Evolutionary conservation across 2,888 invertebrate species (phyloP).

Genomic region (Halictus quadricinctus): DNA sequence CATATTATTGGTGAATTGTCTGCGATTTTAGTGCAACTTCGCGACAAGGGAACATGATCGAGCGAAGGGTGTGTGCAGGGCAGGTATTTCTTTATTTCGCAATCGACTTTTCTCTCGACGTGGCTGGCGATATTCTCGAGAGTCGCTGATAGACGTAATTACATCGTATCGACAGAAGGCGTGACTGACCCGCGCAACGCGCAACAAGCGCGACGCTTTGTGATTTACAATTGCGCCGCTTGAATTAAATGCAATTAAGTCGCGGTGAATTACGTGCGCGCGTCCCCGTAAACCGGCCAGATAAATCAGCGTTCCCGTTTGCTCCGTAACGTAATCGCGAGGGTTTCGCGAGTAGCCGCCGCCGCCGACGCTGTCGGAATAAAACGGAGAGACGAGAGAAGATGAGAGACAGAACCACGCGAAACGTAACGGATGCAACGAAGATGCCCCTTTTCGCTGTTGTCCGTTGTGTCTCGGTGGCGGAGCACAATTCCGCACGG

Average conservation of each 20-base stretch:
- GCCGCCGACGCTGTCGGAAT: neutral
- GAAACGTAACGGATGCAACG: neutral
- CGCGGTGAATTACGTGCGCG: constrained; percentile 74
- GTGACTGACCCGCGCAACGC: constrained; percentile 75
- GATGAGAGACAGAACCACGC: neutral
- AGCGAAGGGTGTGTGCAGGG: neutral
- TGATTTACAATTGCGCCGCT: constrained; percentile 77
- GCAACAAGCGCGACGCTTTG: constrained; percentile 70
- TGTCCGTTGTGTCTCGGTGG: constrained; percentile 53
- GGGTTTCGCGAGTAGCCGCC: constrained; percentile 13
- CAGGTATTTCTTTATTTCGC: neutral
- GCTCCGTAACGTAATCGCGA: constrained; percentile 71
- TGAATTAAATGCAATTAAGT: constrained; percentile 79
- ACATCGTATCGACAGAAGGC: constrained; percentile 72
- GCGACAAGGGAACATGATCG: neutral
- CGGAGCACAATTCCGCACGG: constrained; percentile 33
- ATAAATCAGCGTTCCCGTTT: constrained; percentile 75
- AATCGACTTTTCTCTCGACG: constrained; percentile 4
- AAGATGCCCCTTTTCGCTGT: constrained; percentile 38
- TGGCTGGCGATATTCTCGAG: constrained; percentile 13
- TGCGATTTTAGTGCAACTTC: neutral
- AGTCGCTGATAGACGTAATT: constrained; percentile 70
- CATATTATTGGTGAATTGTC: too few relatives aligned
- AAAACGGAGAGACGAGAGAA: constrained; percentile 9
- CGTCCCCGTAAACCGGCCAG: constrained; percentile 59